These are phyloP conservation scores for Harpalus rubripes DNA, from an alignment of 2,888 invertebrate species.

Conservation along the genomic window DNA sequence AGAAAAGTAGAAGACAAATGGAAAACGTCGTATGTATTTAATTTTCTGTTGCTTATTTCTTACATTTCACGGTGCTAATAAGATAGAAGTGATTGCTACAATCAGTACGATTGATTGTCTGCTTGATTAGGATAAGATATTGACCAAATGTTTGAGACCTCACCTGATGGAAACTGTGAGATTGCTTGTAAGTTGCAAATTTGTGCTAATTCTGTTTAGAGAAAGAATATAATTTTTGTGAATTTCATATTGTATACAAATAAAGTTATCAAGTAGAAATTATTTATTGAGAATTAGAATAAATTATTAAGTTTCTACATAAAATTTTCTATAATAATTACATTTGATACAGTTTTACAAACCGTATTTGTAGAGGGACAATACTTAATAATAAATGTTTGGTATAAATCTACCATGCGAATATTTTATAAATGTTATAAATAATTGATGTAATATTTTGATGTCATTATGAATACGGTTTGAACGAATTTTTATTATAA, in stretches of 20 bases:
- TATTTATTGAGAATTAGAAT: constrained; percentile 27
- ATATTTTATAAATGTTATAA: constrained; percentile 64
- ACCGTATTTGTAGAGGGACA: constrained; percentile 59
- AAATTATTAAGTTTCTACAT: constrained; percentile 24
- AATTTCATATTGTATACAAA: constrained; percentile 16
- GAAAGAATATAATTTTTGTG: constrained; percentile 1
- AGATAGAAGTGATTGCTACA: constrained; percentile 52
- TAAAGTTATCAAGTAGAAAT: not conserved
- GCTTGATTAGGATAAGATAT: constrained; percentile 51
- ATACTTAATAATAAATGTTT: constrained; percentile 58
- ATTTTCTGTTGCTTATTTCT: constrained; percentile 9
- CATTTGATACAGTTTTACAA: constrained; percentile 61
- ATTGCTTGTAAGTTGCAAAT: constrained; percentile 49
- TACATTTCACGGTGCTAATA: constrained; percentile 55
- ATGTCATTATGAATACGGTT: constrained; percentile 60
- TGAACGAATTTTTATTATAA: constrained; percentile 45
- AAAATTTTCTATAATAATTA: constrained; percentile 59
- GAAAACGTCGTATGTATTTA: no score
- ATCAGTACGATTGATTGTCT: constrained; percentile 46
- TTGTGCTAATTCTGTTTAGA: constrained; percentile 51
- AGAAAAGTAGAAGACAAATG: no score
- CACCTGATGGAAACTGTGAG: constrained; percentile 62
- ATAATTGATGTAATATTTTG: constrained; percentile 57
- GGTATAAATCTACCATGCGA: constrained; percentile 56
- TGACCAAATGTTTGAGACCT: constrained; percentile 60